These are phyloP conservation scores for Xylota sylvarum DNA, from an alignment of 2,888 invertebrate genomes.

Conservation along the genomic window DNA sequence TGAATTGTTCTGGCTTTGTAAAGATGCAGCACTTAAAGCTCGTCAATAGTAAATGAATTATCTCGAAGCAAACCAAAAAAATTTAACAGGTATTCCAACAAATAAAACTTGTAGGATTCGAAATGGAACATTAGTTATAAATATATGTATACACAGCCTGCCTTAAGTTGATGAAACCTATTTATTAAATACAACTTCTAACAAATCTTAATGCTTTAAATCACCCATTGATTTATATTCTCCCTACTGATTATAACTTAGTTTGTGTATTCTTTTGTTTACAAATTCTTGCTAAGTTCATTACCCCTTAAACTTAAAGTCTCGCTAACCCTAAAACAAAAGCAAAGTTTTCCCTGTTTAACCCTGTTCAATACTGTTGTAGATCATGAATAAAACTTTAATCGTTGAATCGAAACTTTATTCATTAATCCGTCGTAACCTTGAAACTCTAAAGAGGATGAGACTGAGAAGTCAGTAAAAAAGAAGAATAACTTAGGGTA, in stretches of 20 bases:
- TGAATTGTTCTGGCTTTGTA: too few relatives aligned
- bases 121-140: too few relatives aligned
- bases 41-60: too few relatives aligned
- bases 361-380: constrained; percentile 59
- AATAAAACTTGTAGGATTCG: too few relatives aligned
- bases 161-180: neutral
- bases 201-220: neutral
- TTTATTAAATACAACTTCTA: neutral
- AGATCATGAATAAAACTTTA: constrained; percentile 68
- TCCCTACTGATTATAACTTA: neutral
- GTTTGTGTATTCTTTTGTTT: neutral
- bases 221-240: constrained; percentile 7
- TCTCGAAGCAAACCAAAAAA: too few relatives aligned
- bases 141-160: neutral
- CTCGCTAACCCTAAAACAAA: constrained; percentile 48
- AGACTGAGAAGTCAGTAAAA: constrained; percentile 51
- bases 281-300: constrained; percentile 32
- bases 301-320: constrained; percentile 49
- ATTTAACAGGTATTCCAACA: too few relatives aligned
- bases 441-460: constrained; percentile 62
- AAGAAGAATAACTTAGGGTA: constrained; percentile 26
- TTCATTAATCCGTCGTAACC: constrained; percentile 75
- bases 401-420: constrained; percentile 73
- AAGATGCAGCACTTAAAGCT: too few relatives aligned
- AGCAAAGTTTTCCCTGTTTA: constrained; percentile 39